Evolutionary conservation across 1,140 invertebrate genomes (phyloP).

Genomic region (Hormaphis cornu): DNA sequence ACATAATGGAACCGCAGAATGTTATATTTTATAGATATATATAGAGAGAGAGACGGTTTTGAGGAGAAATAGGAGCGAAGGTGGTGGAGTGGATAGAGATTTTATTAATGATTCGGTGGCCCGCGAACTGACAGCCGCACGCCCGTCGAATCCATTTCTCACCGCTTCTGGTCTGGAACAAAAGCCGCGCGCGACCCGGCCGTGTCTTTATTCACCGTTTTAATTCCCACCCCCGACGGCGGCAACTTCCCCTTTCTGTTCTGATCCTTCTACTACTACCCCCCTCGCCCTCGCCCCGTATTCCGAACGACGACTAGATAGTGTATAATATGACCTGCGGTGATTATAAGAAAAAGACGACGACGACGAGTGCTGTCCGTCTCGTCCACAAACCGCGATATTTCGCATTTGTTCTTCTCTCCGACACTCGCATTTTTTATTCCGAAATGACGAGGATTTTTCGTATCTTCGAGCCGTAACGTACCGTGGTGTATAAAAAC

Average conservation of each 20-base stretch:
- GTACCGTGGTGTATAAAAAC: too few relatives aligned
- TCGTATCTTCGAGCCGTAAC: too few relatives aligned
- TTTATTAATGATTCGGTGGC: slow-evolving; percentile 31
- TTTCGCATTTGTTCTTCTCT: too few relatives aligned
- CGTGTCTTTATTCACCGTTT: slow-evolving; percentile 24
- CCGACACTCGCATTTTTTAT: too few relatives aligned
- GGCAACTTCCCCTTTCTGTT: background rate
- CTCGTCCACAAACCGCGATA: too few relatives aligned
- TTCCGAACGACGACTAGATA: too few relatives aligned
- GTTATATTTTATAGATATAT: background rate
- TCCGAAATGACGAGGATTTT: too few relatives aligned
- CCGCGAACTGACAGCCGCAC: slow-evolving; percentile 28
- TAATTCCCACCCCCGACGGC: slow-evolving; percentile 4
- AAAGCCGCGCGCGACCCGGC: background rate
- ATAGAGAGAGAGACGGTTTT: background rate
- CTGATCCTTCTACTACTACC: too few relatives aligned
- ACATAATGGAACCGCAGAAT: background rate
- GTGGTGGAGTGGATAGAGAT: background rate
- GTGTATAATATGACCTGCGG: too few relatives aligned
- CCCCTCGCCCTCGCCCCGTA: too few relatives aligned
- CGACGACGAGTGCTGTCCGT: too few relatives aligned
- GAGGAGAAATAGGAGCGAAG: background rate
- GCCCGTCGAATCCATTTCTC: slow-evolving; percentile 31
- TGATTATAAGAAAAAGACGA: too few relatives aligned
- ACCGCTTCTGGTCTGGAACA: slow-evolving; percentile 12